These are phyloP conservation scores for Galbula dea DNA, from an alignment of 2,113 vertebrate genomes.

Conservation along the genomic window DNA sequence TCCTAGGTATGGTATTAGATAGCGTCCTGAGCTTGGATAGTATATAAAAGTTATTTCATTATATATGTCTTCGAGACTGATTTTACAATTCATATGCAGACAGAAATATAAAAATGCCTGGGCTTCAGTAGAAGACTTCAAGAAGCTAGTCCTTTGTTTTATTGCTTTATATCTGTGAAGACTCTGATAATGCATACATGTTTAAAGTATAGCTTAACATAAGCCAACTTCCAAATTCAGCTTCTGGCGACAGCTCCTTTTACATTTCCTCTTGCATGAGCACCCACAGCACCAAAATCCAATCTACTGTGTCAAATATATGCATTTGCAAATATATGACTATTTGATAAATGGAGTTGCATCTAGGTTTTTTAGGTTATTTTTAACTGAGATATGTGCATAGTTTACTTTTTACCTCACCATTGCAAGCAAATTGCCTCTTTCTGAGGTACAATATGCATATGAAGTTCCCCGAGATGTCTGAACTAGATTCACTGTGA, in stretches of 20 bases:
- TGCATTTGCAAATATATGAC: slow-evolving; percentile 36
- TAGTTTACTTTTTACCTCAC: slow-evolving; percentile 30
- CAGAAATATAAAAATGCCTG: not conserved
- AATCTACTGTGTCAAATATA: not conserved
- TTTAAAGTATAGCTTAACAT: not conserved
- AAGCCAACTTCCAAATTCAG: slow-evolving; percentile 11
- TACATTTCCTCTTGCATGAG: slow-evolving; percentile 6
- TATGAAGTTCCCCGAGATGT: not conserved
- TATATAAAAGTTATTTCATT: not conserved
- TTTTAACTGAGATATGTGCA: not conserved
- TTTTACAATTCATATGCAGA: not conserved
- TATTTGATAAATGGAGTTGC: slow-evolving; percentile 8
- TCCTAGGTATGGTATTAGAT: not conserved
- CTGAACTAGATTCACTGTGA: not conserved
- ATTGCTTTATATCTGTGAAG: not conserved
- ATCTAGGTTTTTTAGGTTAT: not conserved
- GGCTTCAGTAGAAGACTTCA: not conserved
- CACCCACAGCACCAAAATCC: not conserved
- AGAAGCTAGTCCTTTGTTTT: not conserved
- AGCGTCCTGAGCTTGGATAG: not conserved
- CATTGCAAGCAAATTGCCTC: not conserved
- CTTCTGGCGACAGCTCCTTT: not conserved
- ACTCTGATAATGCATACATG: not conserved
- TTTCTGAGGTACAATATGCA: not conserved
- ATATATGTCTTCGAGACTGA: not conserved